Evolutionary conservation across 2,888 invertebrate species (phyloP), one percentile per base, ranked within the genome.

Genomic region (Epsilonema sp.): DNA sequence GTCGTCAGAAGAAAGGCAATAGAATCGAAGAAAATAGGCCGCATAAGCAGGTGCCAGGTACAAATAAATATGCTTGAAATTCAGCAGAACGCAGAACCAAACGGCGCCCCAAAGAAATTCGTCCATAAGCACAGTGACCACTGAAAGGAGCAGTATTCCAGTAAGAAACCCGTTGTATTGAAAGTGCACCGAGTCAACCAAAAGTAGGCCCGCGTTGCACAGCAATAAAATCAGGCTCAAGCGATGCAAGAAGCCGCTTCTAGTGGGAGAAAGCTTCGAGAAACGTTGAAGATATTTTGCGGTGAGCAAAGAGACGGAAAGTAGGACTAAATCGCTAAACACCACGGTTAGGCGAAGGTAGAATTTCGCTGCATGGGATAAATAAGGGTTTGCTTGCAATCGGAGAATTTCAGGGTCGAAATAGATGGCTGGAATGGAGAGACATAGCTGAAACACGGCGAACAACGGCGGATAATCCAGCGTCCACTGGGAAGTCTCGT

Each of bases 391-490:
- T 67, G 85, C 85, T 1, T 75, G 66, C 1, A 90, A 65, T 40
- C 74, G 67, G 36, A 94, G 69, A 85, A 99, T 92, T 54, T 79
- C 70, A 0, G 77, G 72, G 67, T 94, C 90, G 62, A 87, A 77
- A 54, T 71, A 75, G 51, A 70, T 68, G 0, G 85, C 92, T 45
- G 78, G 50, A 53, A 77, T 74, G 3, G 90, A 80, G 16, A 92
- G 69, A 2, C 73, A 57, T 70, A 76, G 87, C 67, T 94, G 92
- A 64, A 94, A 80, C 79, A 85, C 90, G 0, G 90, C 92, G 72
- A 94, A 99, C 31, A 97, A 75, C 1, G 97, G 97, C 25, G 97
- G 97, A 71, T 99, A 99, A 68, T 99, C 97, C 50, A 99, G 69
- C 0, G 97, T 99, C 97, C 97, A 97, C 75, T 85, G 76, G 44